Evolutionary conservation across 35 echinoderm and acorn worm genomes (phyloP), one percentile per base, ranked within the genome.

Genomic region (Patiria miniata): DNA sequence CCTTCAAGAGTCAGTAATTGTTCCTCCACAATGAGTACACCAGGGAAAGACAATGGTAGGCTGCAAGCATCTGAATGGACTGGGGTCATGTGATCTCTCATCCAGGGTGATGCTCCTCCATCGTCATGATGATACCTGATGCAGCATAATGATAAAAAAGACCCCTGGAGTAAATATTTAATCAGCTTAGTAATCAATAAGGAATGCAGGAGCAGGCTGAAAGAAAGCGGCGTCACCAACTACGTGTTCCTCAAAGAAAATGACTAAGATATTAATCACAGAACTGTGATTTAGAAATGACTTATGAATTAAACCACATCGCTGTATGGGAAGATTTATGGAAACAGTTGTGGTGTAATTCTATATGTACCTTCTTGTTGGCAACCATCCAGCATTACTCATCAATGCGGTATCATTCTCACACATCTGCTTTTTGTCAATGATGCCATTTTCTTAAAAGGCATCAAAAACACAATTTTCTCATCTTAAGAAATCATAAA

Each of bases 131-230:
- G 65, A 73, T 73, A 32, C 34, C 65, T 73, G 65, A 73, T 73
- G 65, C 14, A 73, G 3, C 29, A 73, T 30, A 73, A 73, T 73
- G 65, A 73, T 30, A 73, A 73, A 68, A 73, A 23, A 73, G n/a
- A 4, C 42, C 65, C 65, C 26, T 73, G 65, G 65, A 73, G 65
- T 73, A 73, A 73, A 73, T 73, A 73, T 73, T 73, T 73, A 73
- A 73, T 73, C 65, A 73, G 65, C 65, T 73, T 73, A 73, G 65
- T 73, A 73, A 73, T 73, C 65, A 73, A 73, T 73, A 73, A 73
- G 65, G 65, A 73, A 73, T 73, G 65, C 34, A 26, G 65, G 26
- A 73, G 65, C 10, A 73, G 34, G 26, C 8, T 18, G 65, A 32
- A 30, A 34, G 65, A 73, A 14, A 34, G 26, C 65, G 34, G 29